Percentiles rank a stretch among this genome's conserved stretches.
Conservation (phyloP, 2,797 vertebrate genomes). For the Pampus argenteus region DNA sequence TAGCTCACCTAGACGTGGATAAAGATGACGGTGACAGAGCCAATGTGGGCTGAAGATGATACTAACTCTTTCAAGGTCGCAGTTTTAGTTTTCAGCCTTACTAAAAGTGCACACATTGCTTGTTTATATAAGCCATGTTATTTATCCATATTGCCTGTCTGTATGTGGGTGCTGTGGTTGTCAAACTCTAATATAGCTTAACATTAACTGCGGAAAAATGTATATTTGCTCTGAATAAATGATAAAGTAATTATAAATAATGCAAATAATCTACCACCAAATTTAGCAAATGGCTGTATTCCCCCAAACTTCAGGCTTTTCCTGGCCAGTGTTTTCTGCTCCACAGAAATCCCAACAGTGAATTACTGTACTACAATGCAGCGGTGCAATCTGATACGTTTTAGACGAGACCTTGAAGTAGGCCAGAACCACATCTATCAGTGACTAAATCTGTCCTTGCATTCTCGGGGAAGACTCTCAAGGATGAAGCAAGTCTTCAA, state of each 20-base stretch:
- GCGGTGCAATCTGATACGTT: constrained; percentile 76
- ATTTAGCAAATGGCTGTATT: background rate
- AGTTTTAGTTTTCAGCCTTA: background rate
- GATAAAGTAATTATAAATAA: background rate
- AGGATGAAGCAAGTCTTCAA: constrained; percentile 86
- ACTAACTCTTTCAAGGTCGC: background rate
- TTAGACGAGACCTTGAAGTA: constrained; percentile 80
- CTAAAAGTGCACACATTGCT: background rate
- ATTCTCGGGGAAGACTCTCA: constrained; percentile 82
- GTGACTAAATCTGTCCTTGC: constrained; percentile 83
- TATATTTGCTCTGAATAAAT: background rate
- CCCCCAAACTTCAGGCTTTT: constrained; percentile 2
- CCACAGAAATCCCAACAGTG: constrained; percentile 46
- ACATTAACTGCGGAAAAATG: background rate
- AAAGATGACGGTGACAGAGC: constrained; percentile 29
- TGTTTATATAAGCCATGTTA: background rate
- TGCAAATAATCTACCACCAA: background rate
- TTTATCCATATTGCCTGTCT: background rate
- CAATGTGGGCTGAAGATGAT: background rate
- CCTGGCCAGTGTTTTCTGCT: constrained; percentile 31
- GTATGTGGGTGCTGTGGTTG: background rate
- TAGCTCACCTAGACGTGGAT: constrained; percentile 46
- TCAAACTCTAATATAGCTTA: background rate
- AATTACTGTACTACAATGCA: constrained; percentile 69
- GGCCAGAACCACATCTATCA: constrained; percentile 86